Evolutionary conservation across 2,113 vertebrate genomes (phyloP).

Genomic region (Etia nguti): DNA sequence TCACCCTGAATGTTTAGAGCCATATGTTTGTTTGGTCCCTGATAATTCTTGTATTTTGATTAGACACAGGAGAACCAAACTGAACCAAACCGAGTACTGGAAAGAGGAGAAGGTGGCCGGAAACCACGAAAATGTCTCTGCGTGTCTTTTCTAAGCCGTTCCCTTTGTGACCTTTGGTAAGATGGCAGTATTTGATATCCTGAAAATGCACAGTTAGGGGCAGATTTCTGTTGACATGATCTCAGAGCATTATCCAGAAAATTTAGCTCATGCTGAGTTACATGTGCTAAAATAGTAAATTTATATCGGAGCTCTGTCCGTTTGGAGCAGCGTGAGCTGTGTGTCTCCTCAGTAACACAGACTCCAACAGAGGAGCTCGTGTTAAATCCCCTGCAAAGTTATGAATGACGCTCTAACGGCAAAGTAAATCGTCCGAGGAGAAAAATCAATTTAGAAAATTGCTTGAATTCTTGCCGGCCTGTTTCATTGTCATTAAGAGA

Average conservation of each 20-base stretch:
- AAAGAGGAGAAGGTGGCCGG: neutral
- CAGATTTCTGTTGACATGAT: neutral
- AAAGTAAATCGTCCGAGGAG: constrained; percentile 65
- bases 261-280: neutral
- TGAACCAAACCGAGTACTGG: neutral
- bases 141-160: neutral
- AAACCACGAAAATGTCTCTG: neutral
- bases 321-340: neutral
- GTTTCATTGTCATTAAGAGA: constrained; percentile 68
- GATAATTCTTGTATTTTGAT: neutral
- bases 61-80: neutral
- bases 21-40: neutral
- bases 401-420: constrained; percentile 55
- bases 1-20: neutral
- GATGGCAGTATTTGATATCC: neutral
- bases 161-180: neutral
- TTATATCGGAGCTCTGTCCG: neutral
- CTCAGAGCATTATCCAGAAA: neutral
- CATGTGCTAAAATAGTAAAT: neutral
- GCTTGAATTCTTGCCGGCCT: constrained; percentile 66
- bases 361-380: neutral
- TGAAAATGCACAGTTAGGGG: neutral
- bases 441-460: constrained; percentile 76
- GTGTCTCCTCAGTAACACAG: neutral
- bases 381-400: constrained; percentile 54